Percentiles rank a stretch among this genome's conserved stretches.
These are phyloP conservation scores for Musca domestica DNA, from an alignment of 1,140 invertebrate genomes.

Conservation along the genomic window DNA sequence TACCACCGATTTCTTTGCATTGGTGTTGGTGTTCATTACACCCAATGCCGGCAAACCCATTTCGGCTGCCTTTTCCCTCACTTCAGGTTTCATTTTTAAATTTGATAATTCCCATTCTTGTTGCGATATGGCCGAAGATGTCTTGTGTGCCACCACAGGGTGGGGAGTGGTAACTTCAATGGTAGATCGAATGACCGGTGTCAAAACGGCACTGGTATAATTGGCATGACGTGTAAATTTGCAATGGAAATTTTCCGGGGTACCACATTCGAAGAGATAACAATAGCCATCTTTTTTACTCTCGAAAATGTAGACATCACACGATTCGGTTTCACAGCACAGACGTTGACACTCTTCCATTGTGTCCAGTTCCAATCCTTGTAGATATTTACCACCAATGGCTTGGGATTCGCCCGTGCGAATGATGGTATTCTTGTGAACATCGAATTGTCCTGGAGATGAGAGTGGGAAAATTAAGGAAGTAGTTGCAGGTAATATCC, in stretches of 20 bases:
- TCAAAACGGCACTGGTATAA: constrained; percentile 84
- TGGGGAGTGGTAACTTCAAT: constrained; percentile 37
- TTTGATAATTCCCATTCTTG: constrained; percentile 79
- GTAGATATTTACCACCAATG: constrained; percentile 85
- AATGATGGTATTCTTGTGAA: constrained; percentile 87
- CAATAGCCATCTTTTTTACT: constrained; percentile 87
- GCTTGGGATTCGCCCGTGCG: constrained; percentile 81
- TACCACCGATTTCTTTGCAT: background rate
- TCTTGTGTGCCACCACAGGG: constrained; percentile 35
- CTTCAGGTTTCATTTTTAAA: constrained; percentile 47
- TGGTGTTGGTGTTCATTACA: background rate
- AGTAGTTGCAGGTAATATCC: background rate
- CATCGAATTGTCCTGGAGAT: constrained; percentile 71
- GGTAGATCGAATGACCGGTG: constrained; percentile 39
- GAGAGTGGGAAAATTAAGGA: too few species aligned
- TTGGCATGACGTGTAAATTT: constrained; percentile 86
- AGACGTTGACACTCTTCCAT: constrained; percentile 78
- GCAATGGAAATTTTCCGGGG: constrained; percentile 84
- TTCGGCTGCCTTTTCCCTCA: constrained; percentile 30
- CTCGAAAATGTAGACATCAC: constrained; percentile 90
- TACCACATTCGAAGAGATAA: constrained; percentile 88
- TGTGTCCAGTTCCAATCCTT: constrained; percentile 75
- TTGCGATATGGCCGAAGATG: constrained; percentile 55
- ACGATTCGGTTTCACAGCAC: constrained; percentile 81
- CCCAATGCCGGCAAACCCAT: background rate